Percentiles rank a stretch among this genome's conserved stretches.
phyloP scores from a whole-genome alignment of 2,797 vertebrate genomes.

The Heliangelus exortis region DNA sequence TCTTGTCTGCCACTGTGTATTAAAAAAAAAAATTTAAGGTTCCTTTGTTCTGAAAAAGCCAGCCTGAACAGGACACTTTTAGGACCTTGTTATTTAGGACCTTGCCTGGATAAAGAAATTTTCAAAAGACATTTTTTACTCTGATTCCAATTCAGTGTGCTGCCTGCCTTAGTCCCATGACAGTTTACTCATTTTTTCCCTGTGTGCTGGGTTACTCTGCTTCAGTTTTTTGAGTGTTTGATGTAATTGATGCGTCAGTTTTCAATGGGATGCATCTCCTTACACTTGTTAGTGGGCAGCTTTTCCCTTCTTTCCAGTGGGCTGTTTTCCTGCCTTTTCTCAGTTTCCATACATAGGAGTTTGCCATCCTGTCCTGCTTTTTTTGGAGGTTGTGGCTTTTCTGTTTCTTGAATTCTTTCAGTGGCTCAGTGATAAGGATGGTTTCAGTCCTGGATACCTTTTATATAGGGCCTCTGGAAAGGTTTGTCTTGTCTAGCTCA shows the following conservation, averaged over 20 bases:
- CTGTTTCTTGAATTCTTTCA: neutral
- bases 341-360: neutral
- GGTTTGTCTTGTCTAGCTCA: neutral
- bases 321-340: neutral
- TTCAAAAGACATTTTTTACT: neutral
- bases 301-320: neutral
- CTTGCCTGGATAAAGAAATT: neutral
- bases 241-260: neutral
- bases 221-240: neutral
- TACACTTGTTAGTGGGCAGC: neutral
- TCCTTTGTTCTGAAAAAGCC: neutral
- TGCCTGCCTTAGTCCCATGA: neutral
- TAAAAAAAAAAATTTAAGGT: neutral
- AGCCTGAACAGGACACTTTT: fast-evolving
- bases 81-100: neutral
- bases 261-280: neutral
- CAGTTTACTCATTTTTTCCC: neutral
- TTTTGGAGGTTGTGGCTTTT: neutral
- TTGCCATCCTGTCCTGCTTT: neutral
- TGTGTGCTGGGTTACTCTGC: neutral
- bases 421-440: neutral
- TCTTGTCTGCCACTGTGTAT: neutral
- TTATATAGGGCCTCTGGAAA: neutral
- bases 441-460: neutral
- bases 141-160: neutral